These are phyloP conservation scores for Amphibalanus amphitrite DNA, from an alignment of 1,140 invertebrate species.

Conservation along the genomic window DNA sequence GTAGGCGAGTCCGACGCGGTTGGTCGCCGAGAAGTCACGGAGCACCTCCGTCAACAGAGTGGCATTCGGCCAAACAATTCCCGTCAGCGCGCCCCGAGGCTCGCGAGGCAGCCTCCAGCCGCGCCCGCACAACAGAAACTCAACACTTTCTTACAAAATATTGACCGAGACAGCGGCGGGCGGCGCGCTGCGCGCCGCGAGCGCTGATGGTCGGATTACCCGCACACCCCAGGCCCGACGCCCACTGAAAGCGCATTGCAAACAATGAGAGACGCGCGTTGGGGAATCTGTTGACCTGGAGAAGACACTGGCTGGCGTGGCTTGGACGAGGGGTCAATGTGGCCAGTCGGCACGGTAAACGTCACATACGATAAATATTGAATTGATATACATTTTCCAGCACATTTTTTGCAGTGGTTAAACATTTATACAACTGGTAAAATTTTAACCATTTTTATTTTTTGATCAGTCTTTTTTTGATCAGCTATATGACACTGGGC, in stretches of 20 bases:
- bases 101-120: background rate
- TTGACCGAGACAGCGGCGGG: background rate
- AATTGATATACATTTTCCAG: too few species aligned
- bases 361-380: too few species aligned
- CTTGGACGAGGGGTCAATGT: too few species aligned
- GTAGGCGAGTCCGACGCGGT: background rate
- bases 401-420: too few species aligned
- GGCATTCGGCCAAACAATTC: background rate
- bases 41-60: background rate
- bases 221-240: background rate
- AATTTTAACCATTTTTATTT: too few species aligned
- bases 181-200: too few species aligned
- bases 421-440: too few species aligned
- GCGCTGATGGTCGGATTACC: background rate
- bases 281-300: too few species aligned
- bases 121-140: background rate
- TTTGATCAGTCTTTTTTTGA: too few species aligned
- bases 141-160: slow-evolving; percentile 2
- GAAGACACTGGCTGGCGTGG: too few species aligned
- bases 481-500: too few species aligned
- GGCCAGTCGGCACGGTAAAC: too few species aligned
- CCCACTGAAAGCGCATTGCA: background rate
- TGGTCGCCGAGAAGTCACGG: background rate
- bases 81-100: background rate
- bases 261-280: background rate